Evolutionary conservation across 2,113 vertebrate genomes (phyloP), one percentile per base, ranked within the genome.

Genomic region (Himantopus leucocephalus): DNA sequence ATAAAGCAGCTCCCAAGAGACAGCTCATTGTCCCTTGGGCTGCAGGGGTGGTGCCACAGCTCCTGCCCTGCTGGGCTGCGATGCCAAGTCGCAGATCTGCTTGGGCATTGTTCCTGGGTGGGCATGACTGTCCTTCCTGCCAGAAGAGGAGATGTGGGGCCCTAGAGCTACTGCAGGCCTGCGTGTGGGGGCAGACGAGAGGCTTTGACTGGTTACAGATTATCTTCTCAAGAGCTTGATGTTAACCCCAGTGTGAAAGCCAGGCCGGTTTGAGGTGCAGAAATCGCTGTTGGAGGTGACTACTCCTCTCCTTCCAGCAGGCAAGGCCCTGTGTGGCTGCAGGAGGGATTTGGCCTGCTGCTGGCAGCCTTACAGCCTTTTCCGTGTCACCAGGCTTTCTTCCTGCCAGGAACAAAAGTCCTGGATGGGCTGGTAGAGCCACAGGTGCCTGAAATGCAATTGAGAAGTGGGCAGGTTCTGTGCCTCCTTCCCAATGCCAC

Each of bases 1-100:
- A 68, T 64, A 74, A 68, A 41, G 4, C 50, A 52, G 30, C 45
- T 85, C 59, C 22, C 13, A 32, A 30, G 32, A 78, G 41, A 47
- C 18, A 92, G 35, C 23, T 80, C 0, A 0, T 55, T 27, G 19
- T 82, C 43, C 39, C 29, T 85, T 0, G 0, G 30, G 35, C 58
- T 96, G 58, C 79, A 84, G 64, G 64, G 68, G 30, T 88, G 45
- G 41, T 5, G 5, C 24, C 50, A 58, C 30, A 77, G 68, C 23
- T 91, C 43, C 30, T 84, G 21, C 26, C 26, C 55, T 63, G n/a
- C 59, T 16, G 7, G 47, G 41, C 34, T 88, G 48, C 0, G 10
- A 68, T 68, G 48, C 29, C 32, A 53, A 90, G 56, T 27, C 1
- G 1, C 48, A n/a, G 29, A 60, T 90, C 6, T 53, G 45, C 50